Base-by-base conservation (phyloP, 1,140 invertebrate species). In the Drosophila prosaltans region DNA sequence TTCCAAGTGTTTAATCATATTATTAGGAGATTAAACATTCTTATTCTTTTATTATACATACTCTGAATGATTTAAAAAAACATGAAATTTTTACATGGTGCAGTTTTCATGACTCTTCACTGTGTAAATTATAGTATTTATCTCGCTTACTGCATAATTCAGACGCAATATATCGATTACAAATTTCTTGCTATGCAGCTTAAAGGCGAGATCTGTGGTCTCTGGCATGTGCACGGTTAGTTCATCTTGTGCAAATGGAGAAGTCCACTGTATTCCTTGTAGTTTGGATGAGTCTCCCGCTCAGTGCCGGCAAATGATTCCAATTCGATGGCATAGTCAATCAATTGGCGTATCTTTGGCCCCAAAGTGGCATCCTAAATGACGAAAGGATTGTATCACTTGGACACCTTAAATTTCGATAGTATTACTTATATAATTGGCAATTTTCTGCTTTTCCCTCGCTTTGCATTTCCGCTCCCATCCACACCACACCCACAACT, bases 181-280 rank as follows among this genome's bases (percentile, higher is more conserved):
- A 90, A 98, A 97, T 92, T 96, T 97, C 92, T 97, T 97, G 80
- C 96, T 94, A 62, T 95, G 94, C 55, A 98, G 92, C 93, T 97
- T 98, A 83, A 97, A 98, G 10, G 95, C 96, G 74, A 97, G 93
- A 93, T 98, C 97, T 24, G 95, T 93, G 58, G 95, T 95, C 54
- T 96, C 95, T 9, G 96, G 95, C 92, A 95, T 94, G 83, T 95
- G 95, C 3, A 95, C 94, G 24, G 94, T 94, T 10, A 97, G 91
- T 4, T 94, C 68, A 97, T 92, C 93, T 98, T 97, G 11, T 94
- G 94, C 48, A 98, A 93, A 91, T 96, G 94, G 66, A 97, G 94
- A 45, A 97, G 93, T 1, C 97, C 97, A 92, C 97, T 96, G 90
- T 97, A 98, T 79, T 98, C 96, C 90, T 95, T 96, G 74, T 96